Conservation (phyloP, 2,888 invertebrate species). For the Pheosia tremula region DNA sequence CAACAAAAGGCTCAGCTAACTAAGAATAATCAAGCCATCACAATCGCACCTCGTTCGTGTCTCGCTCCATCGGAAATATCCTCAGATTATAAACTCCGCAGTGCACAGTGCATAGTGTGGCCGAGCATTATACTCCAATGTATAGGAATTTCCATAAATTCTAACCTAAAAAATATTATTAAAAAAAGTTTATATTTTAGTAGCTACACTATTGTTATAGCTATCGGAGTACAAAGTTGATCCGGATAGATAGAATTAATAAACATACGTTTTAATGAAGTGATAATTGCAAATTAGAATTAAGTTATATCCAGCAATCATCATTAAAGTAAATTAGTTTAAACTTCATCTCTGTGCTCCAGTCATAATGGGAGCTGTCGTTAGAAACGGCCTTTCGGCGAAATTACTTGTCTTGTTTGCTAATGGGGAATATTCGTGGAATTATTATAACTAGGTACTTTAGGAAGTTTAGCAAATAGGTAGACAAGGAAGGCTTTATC, state of each 20-base stretch:
- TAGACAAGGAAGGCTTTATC: neutral
- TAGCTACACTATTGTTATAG: too few species aligned
- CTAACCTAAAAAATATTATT: too few species aligned
- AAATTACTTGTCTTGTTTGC: neutral
- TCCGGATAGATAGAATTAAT: neutral
- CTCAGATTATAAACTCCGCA: too few species aligned
- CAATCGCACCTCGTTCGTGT: too few species aligned
- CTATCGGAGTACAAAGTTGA: too few species aligned
- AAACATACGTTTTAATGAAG: neutral
- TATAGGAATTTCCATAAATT: too few species aligned
- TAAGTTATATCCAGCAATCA: neutral
- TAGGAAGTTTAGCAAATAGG: neutral
- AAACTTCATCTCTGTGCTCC: neutral
- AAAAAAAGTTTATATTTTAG: too few species aligned
- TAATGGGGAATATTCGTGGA: neutral
- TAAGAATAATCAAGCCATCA: too few species aligned
- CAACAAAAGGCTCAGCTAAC: too few species aligned
- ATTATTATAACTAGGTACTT: neutral
- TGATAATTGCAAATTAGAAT: neutral
- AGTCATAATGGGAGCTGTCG: neutral
- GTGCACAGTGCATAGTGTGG: too few species aligned
- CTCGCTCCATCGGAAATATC: too few species aligned
- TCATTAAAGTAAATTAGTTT: conserved; percentile 1
- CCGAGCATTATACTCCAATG: too few species aligned
- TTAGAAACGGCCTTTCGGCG: neutral